Percentiles rank a stretch among this genome's conserved stretches.
These are phyloP conservation scores for Papilio polytes DNA, from an alignment of 1,140 invertebrate genomes.

Conservation along the genomic window DNA sequence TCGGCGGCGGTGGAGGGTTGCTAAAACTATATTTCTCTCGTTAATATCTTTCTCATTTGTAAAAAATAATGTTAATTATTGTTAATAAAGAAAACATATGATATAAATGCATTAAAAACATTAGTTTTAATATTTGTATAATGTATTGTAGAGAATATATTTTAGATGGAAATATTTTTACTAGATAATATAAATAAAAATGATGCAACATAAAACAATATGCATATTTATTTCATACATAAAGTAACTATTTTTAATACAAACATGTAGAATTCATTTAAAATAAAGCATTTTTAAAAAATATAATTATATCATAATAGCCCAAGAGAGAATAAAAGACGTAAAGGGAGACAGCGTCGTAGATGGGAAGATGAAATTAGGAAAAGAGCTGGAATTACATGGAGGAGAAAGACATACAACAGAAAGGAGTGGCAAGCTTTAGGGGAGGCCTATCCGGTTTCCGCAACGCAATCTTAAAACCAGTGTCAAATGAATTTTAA, in stretches of 20 bases:
- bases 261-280: too few relatives aligned
- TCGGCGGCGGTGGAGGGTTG: conserved; percentile 70
- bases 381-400: too few relatives aligned
- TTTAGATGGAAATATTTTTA: neutral
- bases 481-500: too few relatives aligned
- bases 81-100: neutral
- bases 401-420: too few relatives aligned
- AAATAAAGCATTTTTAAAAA: too few relatives aligned
- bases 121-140: neutral
- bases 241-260: neutral
- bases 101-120: neutral
- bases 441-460: too few relatives aligned
- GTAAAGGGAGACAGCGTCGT: neutral
- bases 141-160: neutral
- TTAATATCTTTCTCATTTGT: neutral
- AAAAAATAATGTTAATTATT: neutral
- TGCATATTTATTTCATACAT: too few relatives aligned
- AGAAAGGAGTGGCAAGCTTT: too few relatives aligned
- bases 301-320: too few relatives aligned
- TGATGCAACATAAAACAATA: neutral
- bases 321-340: neutral
- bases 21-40: conserved; percentile 63
- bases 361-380: too few relatives aligned
- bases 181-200: neutral
- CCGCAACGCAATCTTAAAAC: too few relatives aligned